Evolutionary conservation across 2,888 invertebrate genomes (phyloP), one percentile per base, ranked within the genome.

Genomic region (Acheta domesticus): DNA sequence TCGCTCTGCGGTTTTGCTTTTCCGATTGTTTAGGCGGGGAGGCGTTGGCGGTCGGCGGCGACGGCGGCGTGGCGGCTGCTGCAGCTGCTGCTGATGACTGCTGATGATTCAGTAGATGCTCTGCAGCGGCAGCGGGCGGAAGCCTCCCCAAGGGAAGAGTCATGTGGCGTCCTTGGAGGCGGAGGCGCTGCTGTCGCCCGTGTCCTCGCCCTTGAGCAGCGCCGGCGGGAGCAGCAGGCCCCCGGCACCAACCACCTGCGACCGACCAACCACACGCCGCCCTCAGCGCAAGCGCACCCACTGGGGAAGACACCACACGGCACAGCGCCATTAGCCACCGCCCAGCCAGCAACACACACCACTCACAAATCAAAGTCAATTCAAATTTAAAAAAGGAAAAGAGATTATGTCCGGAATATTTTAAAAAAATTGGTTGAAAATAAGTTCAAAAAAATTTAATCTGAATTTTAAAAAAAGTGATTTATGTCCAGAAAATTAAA

Each of bases 101-200:
- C 5, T 14, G 62, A 8, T 19, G 11, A 0, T 14, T 80, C 80
- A 83, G 81, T 82, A 83, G 78, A 83, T 83, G 77, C 83, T 83
- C 79, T 85, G 85, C 78, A 84, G 83, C 36, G 49, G 76, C n/a
- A 75, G 75, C 19, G 75, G 75, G 16, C 91, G 91, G 84, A 92
- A 91, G 85, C 92, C 93, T 88, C 92, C 93, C 94, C 94, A 94
- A 84, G 93, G 93, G 90, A 93, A 94, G 91, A 94, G 94, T 94
- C 94, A 95, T 93, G 94, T 93, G 83, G 90, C 87, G 91, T 93
- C 91, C 86, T 93, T 90, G 83, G 89, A 88, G 82, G 88, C 88
- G 81, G 87, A 83, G 21, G 87, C 87, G 80, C 90, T 86, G 91
- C 91, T 83, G 80, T 83, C 83, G 81, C 84, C 84, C 83, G 91